Evolutionary conservation across 2,113 vertebrate genomes (phyloP).

Genomic region (Xiphophorus hellerii): DNA sequence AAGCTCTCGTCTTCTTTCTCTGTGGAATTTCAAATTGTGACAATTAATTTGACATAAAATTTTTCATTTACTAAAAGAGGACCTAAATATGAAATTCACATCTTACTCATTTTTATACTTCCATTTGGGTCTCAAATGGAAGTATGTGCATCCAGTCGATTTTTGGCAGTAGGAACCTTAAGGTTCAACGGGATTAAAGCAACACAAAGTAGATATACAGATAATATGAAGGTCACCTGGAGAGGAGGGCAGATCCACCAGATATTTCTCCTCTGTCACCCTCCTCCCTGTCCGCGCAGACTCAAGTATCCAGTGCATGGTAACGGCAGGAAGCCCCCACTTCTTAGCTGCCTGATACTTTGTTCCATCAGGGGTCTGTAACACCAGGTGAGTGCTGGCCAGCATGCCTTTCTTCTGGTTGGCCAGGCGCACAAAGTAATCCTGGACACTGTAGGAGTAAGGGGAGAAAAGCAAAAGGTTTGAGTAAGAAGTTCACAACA

Average conservation of each 20-base stretch:
- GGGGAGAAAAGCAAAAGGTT: neutral
- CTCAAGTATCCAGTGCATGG: conserved; percentile 88
- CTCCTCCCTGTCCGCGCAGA: conserved; percentile 84
- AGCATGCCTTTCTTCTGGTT: conserved; percentile 91
- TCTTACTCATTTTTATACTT: no score
- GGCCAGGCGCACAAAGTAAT: conserved; percentile 93
- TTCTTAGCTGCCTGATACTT: conserved; percentile 96
- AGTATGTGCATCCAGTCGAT: neutral
- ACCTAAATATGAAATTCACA: no score
- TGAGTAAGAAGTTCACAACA: neutral
- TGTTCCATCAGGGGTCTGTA: conserved; percentile 87
- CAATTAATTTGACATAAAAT: neutral
- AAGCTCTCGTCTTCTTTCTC: conserved; percentile 79
- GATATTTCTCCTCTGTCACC: conserved; percentile 85
- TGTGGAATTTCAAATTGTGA: conserved; percentile 39
- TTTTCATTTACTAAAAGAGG: neutral
- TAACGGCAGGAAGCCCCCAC: conserved; percentile 92
- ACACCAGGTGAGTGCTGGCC: conserved; percentile 92
- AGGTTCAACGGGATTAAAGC: neutral
- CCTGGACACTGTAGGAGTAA: conserved; percentile 86
- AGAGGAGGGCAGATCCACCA: conserved; percentile 81
- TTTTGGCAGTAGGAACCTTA: neutral
- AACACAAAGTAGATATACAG: neutral
- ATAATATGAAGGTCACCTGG: conserved; percentile 77
- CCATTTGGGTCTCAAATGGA: no score